These are phyloP conservation scores for Lampris incognitus DNA, from an alignment of 2,113 vertebrate genomes.

Conservation along the genomic window DNA sequence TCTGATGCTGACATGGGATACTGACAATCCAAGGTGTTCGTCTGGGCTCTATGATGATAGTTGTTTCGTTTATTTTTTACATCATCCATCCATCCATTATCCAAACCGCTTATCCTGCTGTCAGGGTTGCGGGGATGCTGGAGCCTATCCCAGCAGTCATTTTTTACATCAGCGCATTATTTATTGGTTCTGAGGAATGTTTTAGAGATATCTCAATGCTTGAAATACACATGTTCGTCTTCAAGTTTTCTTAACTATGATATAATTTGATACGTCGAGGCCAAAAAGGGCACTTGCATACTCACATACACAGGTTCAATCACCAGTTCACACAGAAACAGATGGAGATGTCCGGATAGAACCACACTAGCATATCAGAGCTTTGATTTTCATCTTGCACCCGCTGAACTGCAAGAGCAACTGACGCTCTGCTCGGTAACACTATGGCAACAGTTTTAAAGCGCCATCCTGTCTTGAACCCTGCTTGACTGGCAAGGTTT, in stretches of 20 bases:
- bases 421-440: constrained; percentile 55
- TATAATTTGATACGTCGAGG: too few relatives aligned
- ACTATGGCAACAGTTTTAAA: constrained; percentile 50
- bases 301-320: too few relatives aligned
- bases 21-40: too few relatives aligned
- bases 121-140: too few relatives aligned
- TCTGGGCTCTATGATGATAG: too few relatives aligned
- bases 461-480: constrained; percentile 34
- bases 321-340: too few relatives aligned
- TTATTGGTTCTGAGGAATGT: background rate
- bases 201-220: background rate
- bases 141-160: too few relatives aligned
- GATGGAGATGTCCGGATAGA: constrained; percentile 12
- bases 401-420: constrained; percentile 52
- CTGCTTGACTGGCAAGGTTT: constrained; percentile 46
- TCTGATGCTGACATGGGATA: too few relatives aligned
- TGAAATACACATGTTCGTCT: background rate
- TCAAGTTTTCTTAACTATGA: background rate
- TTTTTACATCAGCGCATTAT: background rate
- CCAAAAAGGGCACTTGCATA: too few relatives aligned
- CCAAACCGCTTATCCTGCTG: too few relatives aligned
- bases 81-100: too few relatives aligned
- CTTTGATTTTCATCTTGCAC: constrained; percentile 46
- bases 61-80: too few relatives aligned
- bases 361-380: constrained; percentile 33